Conservation (phyloP, 2,797 vertebrate genomes). For the Squalus acanthias region DNA sequence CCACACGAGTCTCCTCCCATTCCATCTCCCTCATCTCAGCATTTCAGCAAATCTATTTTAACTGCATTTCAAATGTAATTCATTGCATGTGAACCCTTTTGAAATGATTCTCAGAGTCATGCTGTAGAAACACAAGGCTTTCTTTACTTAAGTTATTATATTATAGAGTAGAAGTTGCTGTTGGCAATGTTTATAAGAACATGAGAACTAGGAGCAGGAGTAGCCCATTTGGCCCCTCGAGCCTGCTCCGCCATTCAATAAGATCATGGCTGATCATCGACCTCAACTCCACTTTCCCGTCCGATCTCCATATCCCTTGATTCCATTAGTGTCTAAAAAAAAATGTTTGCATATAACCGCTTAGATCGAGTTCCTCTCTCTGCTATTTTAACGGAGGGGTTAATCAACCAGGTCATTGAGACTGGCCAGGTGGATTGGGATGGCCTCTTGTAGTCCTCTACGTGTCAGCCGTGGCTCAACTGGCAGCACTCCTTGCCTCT, state of each 20-base stretch:
- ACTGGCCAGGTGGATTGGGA: not conserved
- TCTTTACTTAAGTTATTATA: not conserved
- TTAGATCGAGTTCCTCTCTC: not conserved
- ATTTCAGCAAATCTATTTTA: not conserved
- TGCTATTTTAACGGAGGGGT: not conserved
- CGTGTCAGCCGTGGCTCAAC: too few species aligned
- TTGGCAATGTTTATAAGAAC: not conserved
- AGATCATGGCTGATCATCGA: not conserved
- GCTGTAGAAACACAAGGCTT: not conserved
- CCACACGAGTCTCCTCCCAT: too few species aligned
- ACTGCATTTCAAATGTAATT: not conserved
- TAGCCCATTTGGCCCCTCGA: not conserved
- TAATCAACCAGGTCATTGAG: not conserved
- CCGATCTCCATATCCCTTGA: not conserved
- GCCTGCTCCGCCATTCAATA: not conserved
- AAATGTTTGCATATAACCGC: too few species aligned
- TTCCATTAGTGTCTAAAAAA: not conserved
- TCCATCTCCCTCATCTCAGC: not conserved
- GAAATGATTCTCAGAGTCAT: not conserved
- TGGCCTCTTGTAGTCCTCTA: not conserved
- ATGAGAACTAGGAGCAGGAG: not conserved
- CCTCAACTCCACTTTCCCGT: not conserved
- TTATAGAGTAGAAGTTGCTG: not conserved
- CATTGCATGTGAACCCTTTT: not conserved
- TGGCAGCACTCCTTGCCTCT: too few species aligned